Percentiles rank a stretch among this genome's conserved stretches.
Evolutionary conservation across 2,797 vertebrate species (phyloP).

Genomic region (Capromys pilorides): DNA sequence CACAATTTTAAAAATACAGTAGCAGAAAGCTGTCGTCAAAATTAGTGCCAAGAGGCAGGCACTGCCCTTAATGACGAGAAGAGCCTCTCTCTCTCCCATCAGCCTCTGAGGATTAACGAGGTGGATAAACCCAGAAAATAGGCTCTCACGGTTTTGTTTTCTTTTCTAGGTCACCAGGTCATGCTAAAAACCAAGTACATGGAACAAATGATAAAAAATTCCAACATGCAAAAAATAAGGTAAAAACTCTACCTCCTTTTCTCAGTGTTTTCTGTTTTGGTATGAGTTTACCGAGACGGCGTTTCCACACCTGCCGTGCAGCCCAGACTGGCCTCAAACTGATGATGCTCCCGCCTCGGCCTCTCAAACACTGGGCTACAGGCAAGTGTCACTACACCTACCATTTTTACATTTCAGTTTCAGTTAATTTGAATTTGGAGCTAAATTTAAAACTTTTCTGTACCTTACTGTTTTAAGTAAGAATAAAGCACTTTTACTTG

Average conservation of each 20-base stretch:
- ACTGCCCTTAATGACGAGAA: not conserved
- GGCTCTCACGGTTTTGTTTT: slow-evolving; percentile 35
- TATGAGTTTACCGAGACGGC: not conserved
- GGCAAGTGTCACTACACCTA: not conserved
- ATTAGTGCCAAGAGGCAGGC: not conserved
- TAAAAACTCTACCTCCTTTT: slow-evolving; percentile 44
- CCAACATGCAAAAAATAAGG: slow-evolving; percentile 83
- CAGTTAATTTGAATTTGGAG: slow-evolving; percentile 42
- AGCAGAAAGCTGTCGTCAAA: not conserved
- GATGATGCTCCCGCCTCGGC: not conserved
- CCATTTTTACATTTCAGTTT: slow-evolving; percentile 1
- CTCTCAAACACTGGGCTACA: not conserved
- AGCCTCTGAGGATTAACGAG: not conserved
- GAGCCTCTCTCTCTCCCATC: not conserved
- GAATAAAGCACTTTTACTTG: slow-evolving; percentile 21
- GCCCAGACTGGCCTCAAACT: not conserved
- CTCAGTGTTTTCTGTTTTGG: not conserved
- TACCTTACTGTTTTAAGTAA: not conserved
- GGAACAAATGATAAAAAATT: slow-evolving; percentile 86
- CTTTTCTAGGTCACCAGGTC: slow-evolving; percentile 88
- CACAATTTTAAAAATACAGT: slow-evolving; percentile 44
- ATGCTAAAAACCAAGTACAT: slow-evolving; percentile 87
- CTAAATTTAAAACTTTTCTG: slow-evolving; percentile 68
- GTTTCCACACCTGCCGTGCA: not conserved
- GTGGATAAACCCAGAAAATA: slow-evolving; percentile 48